These are phyloP conservation scores for Sebastiscus albofasciatus DNA, from an alignment of 2,797 vertebrate genomes.

Conservation along the genomic window DNA sequence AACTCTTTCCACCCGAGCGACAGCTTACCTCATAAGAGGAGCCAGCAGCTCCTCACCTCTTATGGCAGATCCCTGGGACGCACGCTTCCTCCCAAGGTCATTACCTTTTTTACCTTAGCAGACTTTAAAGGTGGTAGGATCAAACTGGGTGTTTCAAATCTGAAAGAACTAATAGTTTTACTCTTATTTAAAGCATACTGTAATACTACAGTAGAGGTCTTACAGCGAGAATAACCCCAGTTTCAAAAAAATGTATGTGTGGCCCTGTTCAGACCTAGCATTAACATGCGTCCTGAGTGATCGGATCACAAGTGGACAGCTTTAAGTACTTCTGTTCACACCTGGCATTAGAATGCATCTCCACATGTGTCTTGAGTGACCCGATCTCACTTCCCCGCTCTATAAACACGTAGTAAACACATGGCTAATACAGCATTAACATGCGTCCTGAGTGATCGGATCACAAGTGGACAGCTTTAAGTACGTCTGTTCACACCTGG, in stretches of 20 bases:
- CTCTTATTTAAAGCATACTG: not conserved
- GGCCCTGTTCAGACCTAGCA: too few species aligned
- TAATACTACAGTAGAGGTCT: not conserved
- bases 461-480: too few species aligned
- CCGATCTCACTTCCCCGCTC: too few species aligned
- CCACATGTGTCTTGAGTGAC: too few species aligned
- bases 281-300: too few species aligned
- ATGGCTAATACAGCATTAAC: too few species aligned
- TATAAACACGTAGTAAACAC: too few species aligned
- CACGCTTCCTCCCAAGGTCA: conserved; percentile 85
- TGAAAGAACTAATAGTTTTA: not conserved
- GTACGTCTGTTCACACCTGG: too few species aligned
- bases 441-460: too few species aligned
- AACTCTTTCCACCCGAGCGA: conserved; percentile 85
- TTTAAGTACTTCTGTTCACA: too few species aligned
- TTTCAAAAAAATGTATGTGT: not conserved
- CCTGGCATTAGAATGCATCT: too few species aligned
- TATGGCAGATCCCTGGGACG: conserved; percentile 89
- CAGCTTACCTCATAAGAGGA: conserved; percentile 89
- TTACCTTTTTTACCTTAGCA: not conserved
- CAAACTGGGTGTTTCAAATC: not conserved
- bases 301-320: too few species aligned
- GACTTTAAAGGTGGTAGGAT: not conserved
- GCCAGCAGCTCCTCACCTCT: conserved; percentile 80
- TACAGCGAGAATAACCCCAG: not conserved